Percentiles rank a stretch among this genome's conserved stretches.
phyloP scores from a whole-genome alignment of 2,888 invertebrate species.

The Ormyrus nitidulus region DNA sequence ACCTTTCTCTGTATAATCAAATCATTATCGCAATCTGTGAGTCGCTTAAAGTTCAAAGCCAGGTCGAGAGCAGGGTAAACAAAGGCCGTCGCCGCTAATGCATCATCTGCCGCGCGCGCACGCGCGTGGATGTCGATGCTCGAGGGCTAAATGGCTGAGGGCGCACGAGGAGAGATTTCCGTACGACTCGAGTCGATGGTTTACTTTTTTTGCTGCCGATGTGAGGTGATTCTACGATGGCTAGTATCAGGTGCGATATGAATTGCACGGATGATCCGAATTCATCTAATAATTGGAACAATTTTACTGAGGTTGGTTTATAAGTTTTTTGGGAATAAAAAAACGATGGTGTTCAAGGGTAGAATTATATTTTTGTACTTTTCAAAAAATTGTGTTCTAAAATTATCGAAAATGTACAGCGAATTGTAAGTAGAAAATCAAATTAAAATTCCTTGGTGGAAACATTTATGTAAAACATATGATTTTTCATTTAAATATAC shows the following conservation, averaged over 20 bases:
- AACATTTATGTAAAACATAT: too few species aligned
- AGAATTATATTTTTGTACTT: not conserved
- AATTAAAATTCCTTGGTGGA: too few species aligned
- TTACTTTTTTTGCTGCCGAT: too few species aligned
- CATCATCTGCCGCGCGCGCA: constrained; percentile 56
- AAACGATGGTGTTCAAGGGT: too few species aligned
- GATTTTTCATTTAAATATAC: too few species aligned
- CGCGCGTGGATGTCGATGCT: not conserved
- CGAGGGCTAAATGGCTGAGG: too few species aligned
- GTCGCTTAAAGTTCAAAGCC: constrained; percentile 7
- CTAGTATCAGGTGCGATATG: not conserved
- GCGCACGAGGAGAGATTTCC: too few species aligned
- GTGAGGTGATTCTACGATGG: not conserved
- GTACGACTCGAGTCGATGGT: too few species aligned
- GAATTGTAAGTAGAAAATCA: too few species aligned
- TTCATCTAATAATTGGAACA: constrained; percentile 12
- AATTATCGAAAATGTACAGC: not conserved
- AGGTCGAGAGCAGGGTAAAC: constrained; percentile 55
- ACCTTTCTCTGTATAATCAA: not conserved
- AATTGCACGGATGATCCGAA: too few species aligned
- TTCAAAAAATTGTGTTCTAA: not conserved
- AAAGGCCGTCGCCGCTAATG: constrained; percentile 55
- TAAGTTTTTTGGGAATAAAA: not conserved
- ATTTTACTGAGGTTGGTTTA: constrained; percentile 19
- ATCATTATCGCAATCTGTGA: not conserved